A percentile compares a stretch with the other conserved stretches of the same genome.
Conservation (phyloP, 2,797 vertebrate species). For the Rhinoraja longicauda region DNA sequence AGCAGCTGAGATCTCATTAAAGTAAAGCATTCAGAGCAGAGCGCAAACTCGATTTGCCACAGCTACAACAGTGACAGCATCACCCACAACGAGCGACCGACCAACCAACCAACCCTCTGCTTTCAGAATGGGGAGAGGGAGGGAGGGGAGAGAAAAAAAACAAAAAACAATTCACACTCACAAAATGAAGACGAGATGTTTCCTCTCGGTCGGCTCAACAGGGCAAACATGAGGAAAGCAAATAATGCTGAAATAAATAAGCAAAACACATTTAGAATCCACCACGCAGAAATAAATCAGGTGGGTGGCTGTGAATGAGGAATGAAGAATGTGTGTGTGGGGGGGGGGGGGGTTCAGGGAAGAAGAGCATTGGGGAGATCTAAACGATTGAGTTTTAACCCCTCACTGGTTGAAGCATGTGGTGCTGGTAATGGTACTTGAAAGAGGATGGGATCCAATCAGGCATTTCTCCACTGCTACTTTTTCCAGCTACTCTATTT, state of each 20-base stretch:
- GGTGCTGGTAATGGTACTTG: slow-evolving; percentile 17
- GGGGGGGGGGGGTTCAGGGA: too few relatives aligned
- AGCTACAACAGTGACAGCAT: slow-evolving; percentile 89
- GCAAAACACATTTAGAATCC: neutral
- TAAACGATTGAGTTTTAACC: neutral
- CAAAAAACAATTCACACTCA: slow-evolving; percentile 69
- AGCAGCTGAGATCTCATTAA: slow-evolving; percentile 94
- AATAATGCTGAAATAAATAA: slow-evolving; percentile 29
- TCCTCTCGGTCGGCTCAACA: slow-evolving; percentile 33
- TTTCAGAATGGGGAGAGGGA: slow-evolving; percentile 47
- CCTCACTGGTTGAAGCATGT: neutral
- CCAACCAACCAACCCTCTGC: slow-evolving; percentile 79
- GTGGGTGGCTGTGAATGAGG: neutral
- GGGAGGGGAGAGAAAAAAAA: slow-evolving; percentile 46
- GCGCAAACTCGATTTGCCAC: slow-evolving; percentile 86
- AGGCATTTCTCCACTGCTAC: slow-evolving; percentile 33
- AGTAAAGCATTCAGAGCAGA: slow-evolving; percentile 90
- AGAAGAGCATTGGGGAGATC: neutral
- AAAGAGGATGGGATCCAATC: slow-evolving; percentile 25
- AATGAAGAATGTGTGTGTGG: too few relatives aligned
- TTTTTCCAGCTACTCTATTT: slow-evolving; percentile 46
- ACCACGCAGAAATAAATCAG: neutral
- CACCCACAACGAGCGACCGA: slow-evolving; percentile 76
- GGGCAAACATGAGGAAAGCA: neutral
- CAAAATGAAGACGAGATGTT: slow-evolving; percentile 49